A percentile compares a stretch with the other conserved stretches of the same genome.
Evolutionary conservation across 1,140 invertebrate genomes (phyloP).

Genomic region (Neuroterus valhalla): DNA sequence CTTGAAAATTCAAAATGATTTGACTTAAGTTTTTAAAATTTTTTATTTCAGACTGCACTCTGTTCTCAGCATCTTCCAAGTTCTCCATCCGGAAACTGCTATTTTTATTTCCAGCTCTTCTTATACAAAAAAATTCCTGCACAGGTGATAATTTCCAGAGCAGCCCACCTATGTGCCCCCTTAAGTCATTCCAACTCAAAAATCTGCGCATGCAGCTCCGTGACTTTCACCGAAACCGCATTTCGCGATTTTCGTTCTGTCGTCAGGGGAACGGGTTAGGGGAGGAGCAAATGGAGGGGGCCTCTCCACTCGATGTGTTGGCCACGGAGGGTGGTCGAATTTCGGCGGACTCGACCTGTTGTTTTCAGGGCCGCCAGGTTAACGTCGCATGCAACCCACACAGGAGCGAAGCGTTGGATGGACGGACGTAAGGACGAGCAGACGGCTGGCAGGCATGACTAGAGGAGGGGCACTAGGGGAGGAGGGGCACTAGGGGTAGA

Average conservation of each 20-base stretch:
- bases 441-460: constrained; percentile 2
- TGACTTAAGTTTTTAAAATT: too few species aligned
- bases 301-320: neutral
- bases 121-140: too few species aligned
- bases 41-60: too few species aligned
- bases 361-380: constrained; percentile 74
- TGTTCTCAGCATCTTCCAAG: too few species aligned
- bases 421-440: constrained; percentile 62
- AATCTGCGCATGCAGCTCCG: neutral
- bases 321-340: constrained; percentile 49
- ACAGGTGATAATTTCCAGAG: too few species aligned
- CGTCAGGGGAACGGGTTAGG: neutral
- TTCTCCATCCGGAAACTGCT: too few species aligned
- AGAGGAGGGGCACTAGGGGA: constrained; percentile 27
- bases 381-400: constrained; percentile 64
- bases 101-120: too few species aligned
- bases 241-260: neutral
- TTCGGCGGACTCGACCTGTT: constrained; percentile 58
- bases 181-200: too few species aligned
- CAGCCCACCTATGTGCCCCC: too few species aligned
- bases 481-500: constrained; percentile 30
- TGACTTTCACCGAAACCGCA: neutral
- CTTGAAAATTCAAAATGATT: too few species aligned
- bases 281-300: neutral
- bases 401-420: constrained; percentile 59